phyloP scores from a whole-genome alignment of 2,113 vertebrate genomes.

The Panurus biarmicus region DNA sequence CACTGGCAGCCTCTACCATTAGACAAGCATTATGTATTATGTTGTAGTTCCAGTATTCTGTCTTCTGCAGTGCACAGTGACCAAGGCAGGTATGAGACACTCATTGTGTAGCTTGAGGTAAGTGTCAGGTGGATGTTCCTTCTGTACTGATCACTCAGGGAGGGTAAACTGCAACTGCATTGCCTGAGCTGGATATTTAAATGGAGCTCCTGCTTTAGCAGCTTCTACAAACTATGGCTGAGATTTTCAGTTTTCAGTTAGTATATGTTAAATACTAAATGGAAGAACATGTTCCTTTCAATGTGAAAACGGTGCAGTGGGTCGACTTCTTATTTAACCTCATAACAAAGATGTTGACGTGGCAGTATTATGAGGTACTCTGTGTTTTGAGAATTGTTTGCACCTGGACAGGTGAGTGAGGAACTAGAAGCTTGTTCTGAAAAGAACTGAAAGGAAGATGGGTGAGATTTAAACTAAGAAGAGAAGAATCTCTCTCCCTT shows the following conservation, averaged over 20 bases:
- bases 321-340: not conserved
- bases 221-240: not conserved
- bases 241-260: not conserved
- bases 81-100: not conserved
- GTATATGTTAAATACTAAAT: not conserved
- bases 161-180: not conserved
- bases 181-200: not conserved
- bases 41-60: not conserved
- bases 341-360: not conserved
- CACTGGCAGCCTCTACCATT: rapidly evolving
- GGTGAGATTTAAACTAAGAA: not conserved
- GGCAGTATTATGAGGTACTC: not conserved
- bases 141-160: not conserved
- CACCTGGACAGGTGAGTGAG: not conserved
- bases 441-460: not conserved
- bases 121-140: not conserved
- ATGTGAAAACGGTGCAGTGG: not conserved
- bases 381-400: not conserved
- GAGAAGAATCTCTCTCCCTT: not conserved
- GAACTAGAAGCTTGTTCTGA: not conserved
- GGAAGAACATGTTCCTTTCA: not conserved
- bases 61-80: not conserved
- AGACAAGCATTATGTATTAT: rapidly evolving
- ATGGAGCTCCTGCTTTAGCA: not conserved
- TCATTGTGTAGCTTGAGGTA: not conserved